These are phyloP conservation scores for Lepidothrix coronata DNA, from an alignment of 2,113 vertebrate genomes.

Conservation along the genomic window DNA sequence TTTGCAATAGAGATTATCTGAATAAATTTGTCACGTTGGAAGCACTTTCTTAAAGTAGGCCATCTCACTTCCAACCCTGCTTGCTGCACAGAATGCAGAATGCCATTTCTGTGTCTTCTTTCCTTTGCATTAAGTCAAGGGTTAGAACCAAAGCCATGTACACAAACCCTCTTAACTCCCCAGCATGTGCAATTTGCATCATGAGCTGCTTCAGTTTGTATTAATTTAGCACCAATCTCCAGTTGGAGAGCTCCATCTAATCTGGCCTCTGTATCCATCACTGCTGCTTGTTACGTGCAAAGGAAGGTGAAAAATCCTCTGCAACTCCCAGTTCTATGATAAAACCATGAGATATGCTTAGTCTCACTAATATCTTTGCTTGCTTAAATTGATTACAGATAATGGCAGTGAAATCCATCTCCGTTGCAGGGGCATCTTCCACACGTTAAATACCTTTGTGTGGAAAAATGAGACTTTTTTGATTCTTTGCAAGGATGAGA, in stretches of 20 bases:
- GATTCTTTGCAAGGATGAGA: not conserved
- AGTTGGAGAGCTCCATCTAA: not conserved
- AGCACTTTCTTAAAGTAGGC: not conserved
- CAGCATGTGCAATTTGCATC: not conserved
- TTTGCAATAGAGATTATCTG: not conserved
- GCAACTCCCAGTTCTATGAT: not conserved
- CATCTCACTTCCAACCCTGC: not conserved
- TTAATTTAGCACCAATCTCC: not conserved
- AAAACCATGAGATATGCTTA: not conserved
- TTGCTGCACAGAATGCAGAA: not conserved
- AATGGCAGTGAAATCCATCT: not conserved
- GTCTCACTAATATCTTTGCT: not conserved
- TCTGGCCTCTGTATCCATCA: not conserved
- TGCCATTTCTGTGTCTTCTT: not conserved
- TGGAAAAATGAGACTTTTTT: not conserved
- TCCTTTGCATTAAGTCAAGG: not conserved
- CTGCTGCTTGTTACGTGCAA: not conserved
- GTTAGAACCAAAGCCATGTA: not conserved
- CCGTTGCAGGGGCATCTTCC: not conserved
- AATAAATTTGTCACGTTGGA: slow-evolving; percentile 8
- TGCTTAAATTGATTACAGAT: not conserved
- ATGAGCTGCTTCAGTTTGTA: slow-evolving; percentile 18
- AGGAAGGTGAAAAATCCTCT: not conserved
- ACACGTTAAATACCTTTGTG: not conserved
- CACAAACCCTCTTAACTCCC: slow-evolving; percentile 19